Base-by-base conservation (phyloP, 2,888 invertebrate genomes). In the Megamerina dolium region DNA sequence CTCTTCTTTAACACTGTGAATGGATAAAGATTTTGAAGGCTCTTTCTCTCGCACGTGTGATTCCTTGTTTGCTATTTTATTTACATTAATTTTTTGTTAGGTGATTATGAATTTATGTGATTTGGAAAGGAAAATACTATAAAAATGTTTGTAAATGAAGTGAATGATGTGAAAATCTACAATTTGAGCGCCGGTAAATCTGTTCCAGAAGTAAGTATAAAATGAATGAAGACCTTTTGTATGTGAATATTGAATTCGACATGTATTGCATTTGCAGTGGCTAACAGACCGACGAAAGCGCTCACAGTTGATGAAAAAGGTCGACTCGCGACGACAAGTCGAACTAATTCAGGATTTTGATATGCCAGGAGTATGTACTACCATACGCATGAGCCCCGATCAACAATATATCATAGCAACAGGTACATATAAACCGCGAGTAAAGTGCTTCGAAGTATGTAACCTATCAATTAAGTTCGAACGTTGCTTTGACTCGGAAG, bases 271-370 rank as follows among this genome's bases (percentile, higher is more conserved):
- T 26, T 49, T 21, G 19, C 64, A 91, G 88, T 93, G 92, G 92
- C 74, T 92, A 41, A 82, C 88, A 3, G 91, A 91, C 61, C 77
- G 84, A 56, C 89, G 90, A 68, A 81, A 85, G 60, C 77, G 90
- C 54, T 80, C 82, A 6, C 74, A 93, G 49, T 75, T 88, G 39
- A 89, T 90, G 68, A 90, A 90, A 71, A 86, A 93, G 82, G 83
- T 87, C 29, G 95, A 94, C 66, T 77, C 96, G 36, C 77, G 93
- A 54, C 79, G 87, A 55, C 78, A 94, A 62, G 92, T 99, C 57
- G 92, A 97, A 72, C 80, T 99, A 31, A 90, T 99, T 53, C 99
- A 99, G 73, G 99, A 99, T 66, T 99, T 99, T 77, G 92, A 95
- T 57, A 99, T 99, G 99, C 97, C 99, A 19, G 91, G 85, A 37